These are phyloP conservation scores for Heterocephalus glaber DNA, from an alignment of 2,113 vertebrate species.

Conservation along the genomic window DNA sequence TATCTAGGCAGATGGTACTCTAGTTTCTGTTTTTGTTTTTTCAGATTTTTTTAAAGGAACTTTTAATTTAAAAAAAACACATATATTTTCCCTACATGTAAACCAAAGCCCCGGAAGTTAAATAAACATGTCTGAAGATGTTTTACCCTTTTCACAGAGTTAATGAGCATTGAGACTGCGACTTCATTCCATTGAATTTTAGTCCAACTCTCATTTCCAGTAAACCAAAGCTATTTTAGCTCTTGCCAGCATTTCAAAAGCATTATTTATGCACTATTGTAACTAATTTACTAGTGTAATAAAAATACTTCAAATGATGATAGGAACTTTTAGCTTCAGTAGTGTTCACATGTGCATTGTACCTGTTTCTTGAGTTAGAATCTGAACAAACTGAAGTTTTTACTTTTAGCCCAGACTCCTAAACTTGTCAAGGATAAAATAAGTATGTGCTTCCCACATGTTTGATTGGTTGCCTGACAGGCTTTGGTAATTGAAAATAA, in stretches of 20 bases:
- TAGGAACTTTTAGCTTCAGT: background rate
- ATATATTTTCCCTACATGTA: background rate
- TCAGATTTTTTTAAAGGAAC: background rate
- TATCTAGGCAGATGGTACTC: background rate
- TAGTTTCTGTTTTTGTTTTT: background rate
- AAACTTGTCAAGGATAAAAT: background rate
- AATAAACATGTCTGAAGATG: background rate
- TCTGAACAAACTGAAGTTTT: background rate
- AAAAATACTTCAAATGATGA: background rate
- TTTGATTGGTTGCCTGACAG: conserved; percentile 39
- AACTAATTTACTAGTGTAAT: background rate
- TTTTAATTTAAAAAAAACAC: background rate
- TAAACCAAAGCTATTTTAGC: background rate
- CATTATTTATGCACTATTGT: background rate
- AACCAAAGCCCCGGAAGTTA: background rate
- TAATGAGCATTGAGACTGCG: background rate
- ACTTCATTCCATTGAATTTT: background rate
- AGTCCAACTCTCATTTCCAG: background rate
- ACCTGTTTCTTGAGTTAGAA: background rate
- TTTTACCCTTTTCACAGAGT: background rate
- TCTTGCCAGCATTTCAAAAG: background rate
- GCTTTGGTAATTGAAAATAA: conserved; percentile 60
- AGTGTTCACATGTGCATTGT: background rate
- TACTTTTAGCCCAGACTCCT: background rate
- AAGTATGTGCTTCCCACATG: background rate